Conservation (phyloP, 64 coral and sea anemone genomes). For the Trachythela sp. region DNA sequence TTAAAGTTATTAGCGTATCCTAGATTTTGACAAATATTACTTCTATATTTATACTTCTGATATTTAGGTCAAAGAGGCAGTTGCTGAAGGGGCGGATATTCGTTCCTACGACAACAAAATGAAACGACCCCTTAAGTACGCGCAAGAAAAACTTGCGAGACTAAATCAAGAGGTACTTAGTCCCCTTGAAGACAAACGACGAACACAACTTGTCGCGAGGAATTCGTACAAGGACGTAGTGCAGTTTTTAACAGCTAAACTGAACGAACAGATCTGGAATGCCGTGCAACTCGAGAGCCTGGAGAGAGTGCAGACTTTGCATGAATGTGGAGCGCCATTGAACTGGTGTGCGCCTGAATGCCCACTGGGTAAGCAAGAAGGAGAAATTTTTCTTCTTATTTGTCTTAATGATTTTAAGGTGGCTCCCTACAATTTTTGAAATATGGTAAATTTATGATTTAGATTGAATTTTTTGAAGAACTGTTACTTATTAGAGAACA, state of each 20-base stretch:
- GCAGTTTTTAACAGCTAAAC: background rate
- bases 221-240: background rate
- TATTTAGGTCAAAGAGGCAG: background rate
- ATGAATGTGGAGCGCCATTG: background rate
- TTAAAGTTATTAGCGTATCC: too few relatives aligned
- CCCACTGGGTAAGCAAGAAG: background rate
- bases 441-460: too few relatives aligned
- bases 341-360: constrained; percentile 17
- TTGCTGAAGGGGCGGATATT: constrained; percentile 12
- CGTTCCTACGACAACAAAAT: background rate
- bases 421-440: too few relatives aligned
- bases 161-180: background rate
- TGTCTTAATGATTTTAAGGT: too few relatives aligned
- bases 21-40: too few relatives aligned
- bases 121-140: background rate
- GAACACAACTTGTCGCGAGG: too few relatives aligned
- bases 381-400: too few relatives aligned
- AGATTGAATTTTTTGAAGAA: too few relatives aligned
- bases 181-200: background rate
- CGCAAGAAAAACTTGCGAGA: background rate
- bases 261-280: constrained; percentile 17
- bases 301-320: background rate
- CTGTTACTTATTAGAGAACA: too few relatives aligned
- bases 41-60: too few relatives aligned
- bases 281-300: background rate